Base-by-base conservation (phyloP, 2,797 vertebrate species). In the Holocentrus rufus region DNA sequence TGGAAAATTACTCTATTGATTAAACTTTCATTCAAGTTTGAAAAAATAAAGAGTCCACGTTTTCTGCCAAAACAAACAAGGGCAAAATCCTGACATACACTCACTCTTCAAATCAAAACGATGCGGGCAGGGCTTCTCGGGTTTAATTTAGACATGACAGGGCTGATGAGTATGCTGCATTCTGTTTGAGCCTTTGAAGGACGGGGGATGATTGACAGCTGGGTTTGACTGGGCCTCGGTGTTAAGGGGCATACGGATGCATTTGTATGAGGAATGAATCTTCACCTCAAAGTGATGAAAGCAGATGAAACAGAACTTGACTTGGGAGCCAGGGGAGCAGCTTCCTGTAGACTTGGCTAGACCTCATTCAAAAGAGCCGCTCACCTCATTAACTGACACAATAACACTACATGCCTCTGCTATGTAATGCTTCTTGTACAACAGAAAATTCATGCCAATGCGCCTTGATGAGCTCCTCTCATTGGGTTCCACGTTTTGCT, bases 271-370 rank as follows among this genome's bases (percentile, higher is more conserved):
- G 34, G 60, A 62, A 65, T 66, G 20, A 65, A 70, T 78, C 47
- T 65, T 67, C 47, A 63, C 39, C 54, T 80, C 22, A 25, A 42
- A 22, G n/a, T 70, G 61, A 85, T 53, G 65, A 55, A 81, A 73
- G 65, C 60, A 25, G 50, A 76, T 56, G 60, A 82, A 77, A 70
- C 27, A 61, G 0, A n/a, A 57, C 18, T 59, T 47, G 18, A 59
- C 58, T 50, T 10, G 1, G 39, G 61, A 69, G 5, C 5, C n/a
- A 22, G 36, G 47, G 31, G 15, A 64, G 52, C 39, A 56, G 63
- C 18, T 65, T 64, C 34, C 30, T 23, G 27, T 15, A 9, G 65
- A 53, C 10, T 58, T 46, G 62, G 5, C 62, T 57, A 61, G 22
- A 63, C 34, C 9, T 57, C 50, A 23, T 57, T 57, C 47, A 49